These are phyloP conservation scores for Fulica atra DNA, from an alignment of 2,113 vertebrate genomes.

Conservation along the genomic window DNA sequence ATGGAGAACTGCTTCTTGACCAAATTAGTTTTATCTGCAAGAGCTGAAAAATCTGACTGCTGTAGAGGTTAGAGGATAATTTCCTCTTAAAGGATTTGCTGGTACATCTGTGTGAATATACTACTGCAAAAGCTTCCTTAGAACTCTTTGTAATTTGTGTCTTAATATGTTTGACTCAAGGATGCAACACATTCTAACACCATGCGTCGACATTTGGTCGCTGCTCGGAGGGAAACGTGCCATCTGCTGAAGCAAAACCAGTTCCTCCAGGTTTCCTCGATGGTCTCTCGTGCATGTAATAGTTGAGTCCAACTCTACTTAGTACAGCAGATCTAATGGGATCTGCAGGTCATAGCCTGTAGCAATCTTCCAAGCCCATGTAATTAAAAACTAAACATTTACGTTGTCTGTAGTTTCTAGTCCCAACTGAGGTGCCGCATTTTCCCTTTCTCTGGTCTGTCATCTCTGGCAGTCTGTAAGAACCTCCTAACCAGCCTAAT, in stretches of 20 bases:
- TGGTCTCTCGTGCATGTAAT: not conserved
- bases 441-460: not conserved
- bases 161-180: not conserved
- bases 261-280: not conserved
- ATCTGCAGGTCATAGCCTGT: not conserved
- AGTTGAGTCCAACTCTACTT: not conserved
- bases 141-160: not conserved
- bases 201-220: not conserved
- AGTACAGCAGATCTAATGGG: not conserved
- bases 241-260: not conserved
- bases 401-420: not conserved
- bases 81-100: not conserved
- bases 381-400: constrained; percentile 35
- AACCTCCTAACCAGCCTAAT: not conserved
- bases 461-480: not conserved
- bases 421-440: not conserved
- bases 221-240: not conserved
- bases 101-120: not conserved
- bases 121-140: not conserved
- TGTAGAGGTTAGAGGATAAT: not conserved
- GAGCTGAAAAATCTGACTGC: not conserved
- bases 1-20: not conserved
- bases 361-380: not conserved
- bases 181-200: not conserved
- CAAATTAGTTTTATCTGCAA: not conserved